These are phyloP conservation scores for Eueremaeus valkanovi DNA, from an alignment of 2,888 invertebrate genomes.

Conservation along the genomic window DNA sequence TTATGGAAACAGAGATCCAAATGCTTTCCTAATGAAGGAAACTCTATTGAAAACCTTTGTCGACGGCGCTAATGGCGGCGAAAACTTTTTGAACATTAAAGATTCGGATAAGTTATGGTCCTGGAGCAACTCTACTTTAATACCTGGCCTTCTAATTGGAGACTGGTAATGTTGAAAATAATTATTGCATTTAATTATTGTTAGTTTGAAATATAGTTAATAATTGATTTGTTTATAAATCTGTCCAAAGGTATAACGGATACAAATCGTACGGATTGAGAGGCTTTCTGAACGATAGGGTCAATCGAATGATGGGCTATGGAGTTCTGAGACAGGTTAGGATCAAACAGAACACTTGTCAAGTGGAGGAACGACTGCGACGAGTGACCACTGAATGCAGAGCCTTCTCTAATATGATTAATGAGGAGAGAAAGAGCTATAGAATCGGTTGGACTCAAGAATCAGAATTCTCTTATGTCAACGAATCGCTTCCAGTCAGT, in stretches of 20 bases:
- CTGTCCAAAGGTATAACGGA: conserved; percentile 55
- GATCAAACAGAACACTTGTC: conserved; percentile 49
- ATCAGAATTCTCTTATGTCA: conserved; percentile 36
- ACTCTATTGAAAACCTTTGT: conserved; percentile 51
- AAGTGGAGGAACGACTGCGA: conserved; percentile 46
- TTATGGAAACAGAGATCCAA: conserved; percentile 53
- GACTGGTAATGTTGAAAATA: too few relatives aligned
- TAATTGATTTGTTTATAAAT: not conserved
- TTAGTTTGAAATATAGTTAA: not conserved
- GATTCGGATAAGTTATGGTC: conserved; percentile 53
- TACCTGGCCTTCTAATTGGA: conserved; percentile 52
- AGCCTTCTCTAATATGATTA: conserved; percentile 46
- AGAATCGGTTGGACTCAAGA: conserved; percentile 47
- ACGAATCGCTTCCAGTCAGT: conserved; percentile 38
- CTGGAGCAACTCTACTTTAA: conserved; percentile 53
- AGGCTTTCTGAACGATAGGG: conserved; percentile 57
- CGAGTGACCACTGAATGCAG: conserved; percentile 47
- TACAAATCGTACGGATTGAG: conserved; percentile 55
- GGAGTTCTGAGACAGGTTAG: conserved; percentile 57
- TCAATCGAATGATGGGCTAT: conserved; percentile 57
- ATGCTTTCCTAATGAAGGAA: conserved; percentile 53
- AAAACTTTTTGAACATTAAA: conserved; percentile 28
- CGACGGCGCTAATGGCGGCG: conserved; percentile 42
- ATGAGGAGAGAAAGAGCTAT: conserved; percentile 49
- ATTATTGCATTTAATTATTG: too few relatives aligned